Conservation (phyloP, 2,113 vertebrate genomes). For the Tiliqua scincoides region DNA sequence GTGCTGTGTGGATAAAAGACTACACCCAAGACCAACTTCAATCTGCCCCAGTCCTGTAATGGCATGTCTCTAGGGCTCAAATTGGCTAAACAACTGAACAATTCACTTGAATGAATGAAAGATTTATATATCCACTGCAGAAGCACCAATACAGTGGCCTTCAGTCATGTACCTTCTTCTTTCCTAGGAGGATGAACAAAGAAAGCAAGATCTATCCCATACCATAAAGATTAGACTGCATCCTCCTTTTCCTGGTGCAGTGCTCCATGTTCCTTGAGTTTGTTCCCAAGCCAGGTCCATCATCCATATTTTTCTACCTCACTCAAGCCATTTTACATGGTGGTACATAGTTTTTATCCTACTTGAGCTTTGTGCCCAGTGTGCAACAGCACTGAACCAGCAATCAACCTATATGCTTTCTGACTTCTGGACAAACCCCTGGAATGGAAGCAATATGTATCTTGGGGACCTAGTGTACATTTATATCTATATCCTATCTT, state of each 20-base stretch:
- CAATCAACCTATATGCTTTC: no score
- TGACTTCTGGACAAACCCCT: no score
- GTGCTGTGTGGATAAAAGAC: neutral
- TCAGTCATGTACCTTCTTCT: neutral
- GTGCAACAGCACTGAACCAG: no score
- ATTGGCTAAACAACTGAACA: neutral
- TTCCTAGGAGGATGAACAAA: neutral
- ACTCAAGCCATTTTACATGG: no score
- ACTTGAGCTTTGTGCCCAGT: no score
- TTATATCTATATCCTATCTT: no score
- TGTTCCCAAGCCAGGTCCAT: neutral
- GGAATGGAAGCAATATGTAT: no score
- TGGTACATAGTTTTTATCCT: no score
- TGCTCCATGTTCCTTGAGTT: neutral
- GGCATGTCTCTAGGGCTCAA: neutral
- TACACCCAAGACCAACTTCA: neutral
- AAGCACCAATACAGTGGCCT: neutral
- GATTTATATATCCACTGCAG: neutral
- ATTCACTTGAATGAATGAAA: neutral
- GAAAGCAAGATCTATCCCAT: neutral
- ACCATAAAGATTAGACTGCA: neutral
- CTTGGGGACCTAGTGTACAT: no score
- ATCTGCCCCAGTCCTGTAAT: neutral
- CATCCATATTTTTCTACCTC: no score
- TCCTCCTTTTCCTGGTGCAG: neutral